Base-by-base conservation (phyloP, 2,797 vertebrate genomes). In the Rhyacichthys aspro region DNA sequence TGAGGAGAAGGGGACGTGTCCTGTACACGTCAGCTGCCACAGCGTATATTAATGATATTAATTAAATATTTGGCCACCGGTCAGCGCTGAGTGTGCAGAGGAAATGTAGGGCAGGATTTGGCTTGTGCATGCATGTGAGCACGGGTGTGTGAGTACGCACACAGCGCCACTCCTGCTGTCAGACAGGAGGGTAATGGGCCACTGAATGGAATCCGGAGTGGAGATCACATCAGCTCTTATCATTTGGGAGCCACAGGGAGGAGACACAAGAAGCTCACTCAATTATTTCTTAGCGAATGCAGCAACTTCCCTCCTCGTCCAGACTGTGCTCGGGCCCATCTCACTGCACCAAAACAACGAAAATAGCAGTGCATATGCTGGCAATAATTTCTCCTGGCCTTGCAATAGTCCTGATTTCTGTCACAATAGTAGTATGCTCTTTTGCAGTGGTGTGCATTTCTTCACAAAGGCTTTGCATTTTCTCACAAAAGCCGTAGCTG, bases 41-140 rank as follows among this genome's bases (percentile, higher is more conserved):
- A 32, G 55, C 60, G 34, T 16, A 38, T 12, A 52, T 52, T 52
- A 52, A 52, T 74, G 65, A 84, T 81, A 45, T 76, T 74, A 75
- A 83, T 86, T 76, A 72, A 84, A 84, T 56, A 73, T 85, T 43
- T 77, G 65, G 72, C 74, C 66, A 59, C 56, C 11, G 50, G 78
- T 86, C 77, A 88, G 80, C 65, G 52, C 46, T 67, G 70, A 70
- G 53, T 59, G 59, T 58, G 63, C 67, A 63, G 45, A 63, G 43
- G 43, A 78, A 74, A 86, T 74, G 62, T 78, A 49, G 85, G 82
- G 55, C 71, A 75, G 49, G 53, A 69, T 68, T 48, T 69, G 55
- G 47, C 71, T 52, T 14, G 43, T 71, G 75, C 66, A 43, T 53
- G 66, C 55, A 62, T 72, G 62, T 55, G 44, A 62, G 67, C 41